Conservation (phyloP, 1,140 invertebrate species). For the Microplitis demolitor region DNA sequence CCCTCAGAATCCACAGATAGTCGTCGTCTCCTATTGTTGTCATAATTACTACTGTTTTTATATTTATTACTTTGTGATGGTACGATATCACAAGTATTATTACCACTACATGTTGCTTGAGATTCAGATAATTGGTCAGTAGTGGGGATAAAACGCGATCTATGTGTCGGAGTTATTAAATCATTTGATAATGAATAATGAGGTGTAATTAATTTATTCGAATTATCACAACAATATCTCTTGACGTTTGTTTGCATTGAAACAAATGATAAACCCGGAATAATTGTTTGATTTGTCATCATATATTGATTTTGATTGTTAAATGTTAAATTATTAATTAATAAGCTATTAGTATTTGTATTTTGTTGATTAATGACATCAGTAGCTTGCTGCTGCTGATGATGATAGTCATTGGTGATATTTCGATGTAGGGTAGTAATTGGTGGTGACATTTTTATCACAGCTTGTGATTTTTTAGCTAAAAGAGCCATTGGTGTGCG, state of each 20-base stretch:
- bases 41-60: not conserved
- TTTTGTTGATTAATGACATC: too few relatives aligned
- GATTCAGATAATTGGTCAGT: conserved; percentile 1
- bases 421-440: conserved; percentile 12
- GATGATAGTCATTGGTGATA: not conserved
- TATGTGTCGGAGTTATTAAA: not conserved
- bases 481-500: conserved; percentile 48
- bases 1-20: conserved; percentile 53
- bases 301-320: too few relatives aligned
- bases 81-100: not conserved
- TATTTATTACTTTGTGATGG: not conserved
- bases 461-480: conserved; percentile 44
- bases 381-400: not conserved
- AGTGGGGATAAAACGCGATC: not conserved
- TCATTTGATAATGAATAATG: not conserved
- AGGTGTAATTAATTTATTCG: too few relatives aligned
- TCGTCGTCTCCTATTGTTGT: conserved; percentile 16
- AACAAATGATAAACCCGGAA: too few relatives aligned
- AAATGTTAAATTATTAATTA: too few relatives aligned
- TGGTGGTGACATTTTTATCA: conserved; percentile 40
- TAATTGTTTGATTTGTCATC: too few relatives aligned
- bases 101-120: too few relatives aligned
- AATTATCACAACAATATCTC: too few relatives aligned
- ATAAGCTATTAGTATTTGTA: too few relatives aligned
- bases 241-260: too few relatives aligned